A percentile compares a stretch with the other conserved stretches of the same genome.
These are phyloP conservation scores for Dendrocincla tyrannina DNA, from an alignment of 2,797 vertebrate genomes.

Conservation along the genomic window DNA sequence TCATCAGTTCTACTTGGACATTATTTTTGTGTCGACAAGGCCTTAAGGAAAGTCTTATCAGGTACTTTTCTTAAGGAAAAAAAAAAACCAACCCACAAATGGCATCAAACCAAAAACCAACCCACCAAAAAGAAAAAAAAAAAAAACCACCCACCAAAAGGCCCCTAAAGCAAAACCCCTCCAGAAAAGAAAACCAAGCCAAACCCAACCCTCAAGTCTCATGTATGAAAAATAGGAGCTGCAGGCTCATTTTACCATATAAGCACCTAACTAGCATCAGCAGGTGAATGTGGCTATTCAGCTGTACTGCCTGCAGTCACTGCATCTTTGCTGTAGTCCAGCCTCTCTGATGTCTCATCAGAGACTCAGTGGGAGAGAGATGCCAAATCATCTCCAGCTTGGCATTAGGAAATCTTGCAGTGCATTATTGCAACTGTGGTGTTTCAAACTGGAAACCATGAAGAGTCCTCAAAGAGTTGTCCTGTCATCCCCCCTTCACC, in stretches of 20 bases:
- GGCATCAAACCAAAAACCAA: not conserved
- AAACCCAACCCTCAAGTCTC: not conserved
- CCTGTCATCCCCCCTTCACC: not conserved
- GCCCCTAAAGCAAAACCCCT: rapidly evolving
- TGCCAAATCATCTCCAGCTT: not conserved
- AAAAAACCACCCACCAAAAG: not conserved
- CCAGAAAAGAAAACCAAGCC: not conserved
- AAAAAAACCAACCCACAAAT: not conserved
- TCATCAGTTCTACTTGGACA: not conserved
- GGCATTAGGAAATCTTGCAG: not conserved
- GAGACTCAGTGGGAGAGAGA: not conserved
- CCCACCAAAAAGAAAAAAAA: too few species aligned
- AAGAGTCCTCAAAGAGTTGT: not conserved
- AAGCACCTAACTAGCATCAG: not conserved
- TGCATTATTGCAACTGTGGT: not conserved
- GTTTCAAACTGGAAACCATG: not conserved
- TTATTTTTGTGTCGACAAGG: not conserved
- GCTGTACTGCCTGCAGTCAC: not conserved
- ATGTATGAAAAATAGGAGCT: not conserved
- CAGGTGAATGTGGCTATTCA: not conserved
- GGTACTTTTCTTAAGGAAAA: not conserved
- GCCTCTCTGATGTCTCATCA: not conserved
- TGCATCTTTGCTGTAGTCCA: not conserved
- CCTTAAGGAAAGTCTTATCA: not conserved
- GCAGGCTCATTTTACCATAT: not conserved